Percentiles rank a stretch among this genome's conserved stretches.
Conservation (phyloP, 2,113 vertebrate species). For the Lichenostomus cassidix region DNA sequence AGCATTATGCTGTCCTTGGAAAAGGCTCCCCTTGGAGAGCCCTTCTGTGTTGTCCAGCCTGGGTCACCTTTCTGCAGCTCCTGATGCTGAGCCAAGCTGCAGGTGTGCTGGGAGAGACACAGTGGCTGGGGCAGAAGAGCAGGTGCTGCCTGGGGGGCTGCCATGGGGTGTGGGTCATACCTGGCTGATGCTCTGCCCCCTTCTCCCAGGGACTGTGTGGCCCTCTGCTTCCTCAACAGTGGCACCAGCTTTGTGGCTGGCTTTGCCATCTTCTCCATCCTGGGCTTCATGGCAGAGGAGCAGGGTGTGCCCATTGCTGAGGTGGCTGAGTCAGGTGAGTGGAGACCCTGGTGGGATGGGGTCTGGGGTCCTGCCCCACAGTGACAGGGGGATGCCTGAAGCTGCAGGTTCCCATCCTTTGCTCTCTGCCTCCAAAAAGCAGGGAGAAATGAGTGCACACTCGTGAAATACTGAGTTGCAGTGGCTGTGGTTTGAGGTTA, state of each 20-base stretch:
- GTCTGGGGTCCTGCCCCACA: neutral
- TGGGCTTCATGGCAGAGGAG: conserved; percentile 95
- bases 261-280: conserved; percentile 95
- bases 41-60: neutral
- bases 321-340: conserved; percentile 92
- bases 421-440: neutral
- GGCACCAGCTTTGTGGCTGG: conserved; percentile 93
- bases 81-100: neutral
- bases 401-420: neutral
- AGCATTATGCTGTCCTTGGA: neutral
- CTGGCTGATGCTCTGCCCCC: neutral
- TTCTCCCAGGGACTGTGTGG: conserved; percentile 85
- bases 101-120: neutral
- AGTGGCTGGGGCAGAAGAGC: neutral
- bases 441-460: neutral
- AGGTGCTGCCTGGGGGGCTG: neutral
- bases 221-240: conserved; percentile 91
- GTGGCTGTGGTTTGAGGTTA: neutral
- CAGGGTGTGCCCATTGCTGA: conserved; percentile 92
- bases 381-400: neutral
- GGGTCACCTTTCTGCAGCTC: neutral
- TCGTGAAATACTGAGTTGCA: neutral
- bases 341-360: neutral
- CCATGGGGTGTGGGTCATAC: neutral
- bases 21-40: neutral